Conservation (phyloP, 2,113 vertebrate species). For the Pristiophorus japonicus region DNA sequence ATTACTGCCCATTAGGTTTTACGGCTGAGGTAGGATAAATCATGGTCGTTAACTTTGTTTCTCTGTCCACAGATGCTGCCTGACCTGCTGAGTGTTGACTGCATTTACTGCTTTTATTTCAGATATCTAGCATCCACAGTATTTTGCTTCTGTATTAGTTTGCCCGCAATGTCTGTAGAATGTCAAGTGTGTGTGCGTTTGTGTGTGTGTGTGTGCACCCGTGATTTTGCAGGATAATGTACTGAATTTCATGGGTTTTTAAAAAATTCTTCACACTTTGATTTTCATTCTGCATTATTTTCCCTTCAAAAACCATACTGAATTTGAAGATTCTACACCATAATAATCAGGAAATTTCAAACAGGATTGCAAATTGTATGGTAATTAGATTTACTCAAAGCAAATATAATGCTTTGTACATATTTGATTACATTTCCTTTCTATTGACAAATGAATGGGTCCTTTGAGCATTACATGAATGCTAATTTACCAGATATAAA, state of each 20-base stretch:
- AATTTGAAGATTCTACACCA: not conserved
- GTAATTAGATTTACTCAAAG: slow-evolving; percentile 26
- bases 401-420: not conserved
- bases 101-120: too few species aligned
- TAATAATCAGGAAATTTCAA: slow-evolving; percentile 28
- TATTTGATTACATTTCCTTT: slow-evolving; percentile 7
- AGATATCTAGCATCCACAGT: too few species aligned
- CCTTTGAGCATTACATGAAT: not conserved
- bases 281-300: not conserved
- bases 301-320: not conserved
- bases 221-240: not conserved
- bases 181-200: not conserved
- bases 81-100: too few species aligned
- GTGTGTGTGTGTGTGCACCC: too few species aligned
- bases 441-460: slow-evolving; percentile 20
- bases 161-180: not conserved
- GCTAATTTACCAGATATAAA: not conserved
- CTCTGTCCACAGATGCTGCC: too few species aligned
- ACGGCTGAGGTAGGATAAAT: too few species aligned
- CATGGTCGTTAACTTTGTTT: too few species aligned
- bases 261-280: not conserved
- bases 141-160: not conserved
- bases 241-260: not conserved
- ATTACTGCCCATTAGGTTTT: too few species aligned
- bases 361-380: slow-evolving; percentile 1